Evolutionary conservation across 2,888 invertebrate genomes (phyloP).

Genomic region (Netelia melanura): DNA sequence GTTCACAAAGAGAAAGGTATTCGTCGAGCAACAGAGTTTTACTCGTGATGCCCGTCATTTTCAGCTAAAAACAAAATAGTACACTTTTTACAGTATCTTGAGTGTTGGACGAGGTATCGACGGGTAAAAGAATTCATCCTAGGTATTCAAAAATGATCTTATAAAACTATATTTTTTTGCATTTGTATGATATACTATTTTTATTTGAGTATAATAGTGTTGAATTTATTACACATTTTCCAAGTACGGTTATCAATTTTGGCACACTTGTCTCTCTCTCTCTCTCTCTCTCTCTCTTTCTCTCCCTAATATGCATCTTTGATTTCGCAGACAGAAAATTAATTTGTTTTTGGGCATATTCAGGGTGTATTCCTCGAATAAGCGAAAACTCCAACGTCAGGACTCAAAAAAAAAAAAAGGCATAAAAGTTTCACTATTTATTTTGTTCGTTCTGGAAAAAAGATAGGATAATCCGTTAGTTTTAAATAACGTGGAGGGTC

Average conservation of each 20-base stretch:
- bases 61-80: no score
- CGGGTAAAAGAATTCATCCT: neutral
- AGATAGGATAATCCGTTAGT: neutral
- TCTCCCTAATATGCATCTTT: no score
- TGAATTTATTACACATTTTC: neutral
- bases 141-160: neutral
- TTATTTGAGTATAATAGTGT: neutral
- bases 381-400: neutral
- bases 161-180: neutral
- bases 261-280: no score
- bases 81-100: neutral
- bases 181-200: neutral
- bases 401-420: neutral
- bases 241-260: no score
- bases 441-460: neutral
- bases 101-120: neutral
- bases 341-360: no score
- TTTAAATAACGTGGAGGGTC: constrained; percentile 45
- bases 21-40: neutral
- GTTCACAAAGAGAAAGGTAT: neutral
- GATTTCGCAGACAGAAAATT: no score
- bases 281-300: no score
- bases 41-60: neutral
- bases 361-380: no score
- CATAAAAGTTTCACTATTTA: neutral